Base-by-base conservation (phyloP, 2,888 invertebrate genomes). In the Callosobruchus maculatus region DNA sequence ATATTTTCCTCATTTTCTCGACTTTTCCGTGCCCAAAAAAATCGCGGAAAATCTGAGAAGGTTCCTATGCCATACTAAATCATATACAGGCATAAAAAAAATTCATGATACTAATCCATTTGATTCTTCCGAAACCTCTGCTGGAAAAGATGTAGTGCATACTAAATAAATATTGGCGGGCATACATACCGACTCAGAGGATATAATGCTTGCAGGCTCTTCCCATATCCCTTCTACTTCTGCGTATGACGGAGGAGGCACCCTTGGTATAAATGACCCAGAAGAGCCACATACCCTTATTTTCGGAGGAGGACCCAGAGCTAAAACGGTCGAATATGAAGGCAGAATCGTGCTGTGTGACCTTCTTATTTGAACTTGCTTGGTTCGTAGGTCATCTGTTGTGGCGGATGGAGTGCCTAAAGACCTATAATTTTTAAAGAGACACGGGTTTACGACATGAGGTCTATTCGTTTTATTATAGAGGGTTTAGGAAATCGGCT, bases 271-370 rank as follows among this genome's bases (percentile, higher is more conserved):
- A 72, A 81, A 83, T 1, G 81, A 79, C 22, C 76, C 72, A 0
- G 80, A 77, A 0, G 79, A 75, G 66, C 75, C 49, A 13, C 49
- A 49, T 5, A 18, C 18, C 18, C 49, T 75, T 70, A 70, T 7
- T 30, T 72, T 67, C 21, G 21, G 26, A 7, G 67, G 21, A 0
- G 22, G 22, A 70, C 74, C 74, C 71, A 70, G 72, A n/a, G 81
- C 80, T 79, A 86, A 79, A 5, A 85, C 83, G 3, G 85, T 82
- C 0, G 85, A 85, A 77, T 85, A 86, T 0, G 85, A 83, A 2
- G 86, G 86, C 4, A 84, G 83, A 4, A 79, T 76, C 20, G 70
- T 72, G 21, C 31, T 72, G 13, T 75, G 9, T 20, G 77, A 77
- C 68, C 66, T 72, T 21, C 18, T 49, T 7, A 18, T 49, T 49